A percentile compares a stretch with the other conserved stretches of the same genome.
phyloP scores from a whole-genome alignment of 1,140 invertebrate genomes.

The Yoshiicerus persimilis region DNA sequence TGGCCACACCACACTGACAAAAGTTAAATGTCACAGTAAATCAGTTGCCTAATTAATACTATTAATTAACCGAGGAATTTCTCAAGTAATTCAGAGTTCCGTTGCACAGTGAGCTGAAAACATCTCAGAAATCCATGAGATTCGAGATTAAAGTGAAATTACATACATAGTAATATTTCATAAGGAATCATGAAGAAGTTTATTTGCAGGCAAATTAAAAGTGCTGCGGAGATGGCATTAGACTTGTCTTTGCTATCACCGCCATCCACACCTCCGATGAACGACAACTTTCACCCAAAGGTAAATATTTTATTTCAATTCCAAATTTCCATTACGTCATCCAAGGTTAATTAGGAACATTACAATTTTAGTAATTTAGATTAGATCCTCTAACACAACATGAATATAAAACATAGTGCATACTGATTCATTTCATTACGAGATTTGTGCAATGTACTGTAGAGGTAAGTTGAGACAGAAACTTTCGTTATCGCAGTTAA shows the following conservation, averaged over 20 bases:
- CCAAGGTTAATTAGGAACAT: too few relatives aligned
- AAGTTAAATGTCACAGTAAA: not conserved
- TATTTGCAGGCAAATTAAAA: conserved; percentile 23
- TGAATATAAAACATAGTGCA: too few relatives aligned
- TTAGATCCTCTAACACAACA: too few relatives aligned
- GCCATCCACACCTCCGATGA: conserved; percentile 44
- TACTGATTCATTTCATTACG: too few relatives aligned
- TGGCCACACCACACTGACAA: not conserved
- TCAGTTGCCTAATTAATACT: not conserved
- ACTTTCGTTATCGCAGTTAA: not conserved
- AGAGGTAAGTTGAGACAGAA: not conserved
- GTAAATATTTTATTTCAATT: not conserved
- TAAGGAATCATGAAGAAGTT: conserved; percentile 2
- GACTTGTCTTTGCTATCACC: conserved; percentile 47
- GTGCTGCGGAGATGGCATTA: conserved; percentile 39
- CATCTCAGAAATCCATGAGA: not conserved
- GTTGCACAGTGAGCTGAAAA: not conserved
- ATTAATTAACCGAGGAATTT: not conserved
- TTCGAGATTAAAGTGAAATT: not conserved
- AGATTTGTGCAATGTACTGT: too few relatives aligned
- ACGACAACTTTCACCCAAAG: not conserved
- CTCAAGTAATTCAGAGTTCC: not conserved
- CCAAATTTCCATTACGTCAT: too few relatives aligned
- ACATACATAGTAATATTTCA: not conserved
- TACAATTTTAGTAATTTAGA: too few relatives aligned